Evolutionary conservation across 2,113 vertebrate genomes (phyloP).

Genomic region (Mixornis gularis): DNA sequence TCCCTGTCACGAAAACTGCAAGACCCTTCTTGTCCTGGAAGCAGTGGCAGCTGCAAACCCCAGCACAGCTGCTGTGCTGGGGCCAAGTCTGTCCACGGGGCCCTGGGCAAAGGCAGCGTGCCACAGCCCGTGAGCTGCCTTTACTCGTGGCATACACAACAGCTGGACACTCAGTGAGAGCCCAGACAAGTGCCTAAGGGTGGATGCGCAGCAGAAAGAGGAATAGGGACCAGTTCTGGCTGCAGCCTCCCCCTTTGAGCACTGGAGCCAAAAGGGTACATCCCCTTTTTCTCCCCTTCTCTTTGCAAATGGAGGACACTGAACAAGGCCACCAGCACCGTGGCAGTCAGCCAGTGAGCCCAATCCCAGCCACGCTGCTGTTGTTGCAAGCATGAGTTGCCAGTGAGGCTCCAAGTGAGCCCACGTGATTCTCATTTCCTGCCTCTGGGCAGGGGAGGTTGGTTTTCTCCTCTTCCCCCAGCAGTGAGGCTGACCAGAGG

Average conservation of each 20-base stretch:
- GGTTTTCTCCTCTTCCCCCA: neutral
- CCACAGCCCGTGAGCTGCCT: neutral
- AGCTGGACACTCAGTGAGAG: neutral
- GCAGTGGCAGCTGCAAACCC: neutral
- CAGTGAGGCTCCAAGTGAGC: neutral
- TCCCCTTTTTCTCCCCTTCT: fast-evolving
- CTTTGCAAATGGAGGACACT: neutral
- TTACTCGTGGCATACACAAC: fast-evolving
- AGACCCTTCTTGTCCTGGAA: neutral
- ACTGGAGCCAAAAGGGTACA: neutral
- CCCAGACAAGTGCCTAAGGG: neutral
- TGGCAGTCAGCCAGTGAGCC: neutral
- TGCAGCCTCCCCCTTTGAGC: neutral
- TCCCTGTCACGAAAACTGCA: neutral
- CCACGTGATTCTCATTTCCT: slow-evolving; percentile 12
- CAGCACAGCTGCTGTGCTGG: fast-evolving
- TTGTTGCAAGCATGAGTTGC: neutral
- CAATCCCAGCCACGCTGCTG: neutral
- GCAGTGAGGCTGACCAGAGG: neutral
- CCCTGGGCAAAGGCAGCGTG: fast-evolving
- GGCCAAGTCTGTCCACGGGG: fast-evolving
- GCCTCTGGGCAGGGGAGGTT: neutral
- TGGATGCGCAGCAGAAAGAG: neutral
- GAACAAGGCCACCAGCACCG: fast-evolving
- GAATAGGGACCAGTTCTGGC: neutral